Evolutionary conservation across 2,113 vertebrate species (phyloP), one percentile per base, ranked within the genome.

Genomic region (Oncorhynchus kisutch): DNA sequence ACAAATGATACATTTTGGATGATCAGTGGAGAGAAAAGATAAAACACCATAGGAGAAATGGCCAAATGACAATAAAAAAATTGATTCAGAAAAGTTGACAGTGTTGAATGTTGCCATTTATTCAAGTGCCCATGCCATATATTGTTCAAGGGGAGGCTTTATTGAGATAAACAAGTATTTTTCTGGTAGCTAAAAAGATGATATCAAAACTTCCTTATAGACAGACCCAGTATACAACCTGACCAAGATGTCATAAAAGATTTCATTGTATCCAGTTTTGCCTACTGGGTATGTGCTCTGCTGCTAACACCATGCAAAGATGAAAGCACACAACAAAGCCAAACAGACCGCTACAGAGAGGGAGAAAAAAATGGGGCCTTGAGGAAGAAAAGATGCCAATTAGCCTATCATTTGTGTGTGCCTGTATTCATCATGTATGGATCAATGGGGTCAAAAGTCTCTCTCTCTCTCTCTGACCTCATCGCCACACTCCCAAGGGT

Each of bases 361-460:
- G 60, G 54, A 14, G 7, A 31, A 70, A 54, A 51, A 5, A 0
- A 39, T 39, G 2, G 2, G 2, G 39, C 39, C 2, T 39, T 9
- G 39, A 11, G 49, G n/a, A 24, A 49, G 27, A 72, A 20, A 25
- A 29, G 1, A 29, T 25, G 8, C n/a, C 67, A 70, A 73, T 54
- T 54, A 54, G 12, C 16, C 51, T 76, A 39, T 39, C 0, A 39
- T 39, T 39, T 39, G 39, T 9, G 7, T 5, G 6, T 80, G 81
- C 80, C 84, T 49, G 25, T 80, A 84, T 83, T 88, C 57, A 82
- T 84, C 78, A 77, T 81, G 76, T 73, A 84, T 77, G 27, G 75
- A 88, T 88, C 80, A 78, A 71, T 67, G 29, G 73, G 84, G 85
- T 89, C 81, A 88, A 75, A 78, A 70, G 77, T 82, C 73, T 48